Evolutionary conservation across 2,888 invertebrate species (phyloP).

Genomic region (Petrolisthes manimaculis): DNA sequence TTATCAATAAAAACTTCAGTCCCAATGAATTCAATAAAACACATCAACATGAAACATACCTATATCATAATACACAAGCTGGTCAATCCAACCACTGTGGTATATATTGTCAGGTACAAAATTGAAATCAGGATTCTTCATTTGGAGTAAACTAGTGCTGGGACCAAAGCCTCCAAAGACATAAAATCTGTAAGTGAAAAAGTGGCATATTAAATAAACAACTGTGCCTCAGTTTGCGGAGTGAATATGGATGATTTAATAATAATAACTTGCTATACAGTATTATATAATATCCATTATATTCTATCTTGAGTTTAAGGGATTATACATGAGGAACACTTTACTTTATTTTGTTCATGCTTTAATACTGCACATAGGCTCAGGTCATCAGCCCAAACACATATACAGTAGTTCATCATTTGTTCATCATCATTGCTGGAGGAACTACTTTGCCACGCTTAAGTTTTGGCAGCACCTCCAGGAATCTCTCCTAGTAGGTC

Average conservation of each 20-base stretch:
- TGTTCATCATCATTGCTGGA: no score
- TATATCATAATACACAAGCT: conserved; percentile 61
- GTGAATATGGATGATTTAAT: not conserved
- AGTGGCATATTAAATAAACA: not conserved
- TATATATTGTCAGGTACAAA: conserved; percentile 44
- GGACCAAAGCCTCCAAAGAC: conserved; percentile 61
- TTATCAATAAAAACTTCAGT: not conserved
- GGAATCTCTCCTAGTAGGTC: no score
- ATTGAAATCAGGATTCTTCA: conserved; percentile 27
- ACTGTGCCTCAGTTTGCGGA: not conserved
- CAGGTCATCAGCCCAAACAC: no score
- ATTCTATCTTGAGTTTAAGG: no score
- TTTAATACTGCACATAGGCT: no score
- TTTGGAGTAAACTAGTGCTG: not conserved
- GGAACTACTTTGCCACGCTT: no score
- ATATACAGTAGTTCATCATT: no score
- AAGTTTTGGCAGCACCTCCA: no score
- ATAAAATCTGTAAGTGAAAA: conserved; percentile 42
- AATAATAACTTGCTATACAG: no score
- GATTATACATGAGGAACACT: no score
- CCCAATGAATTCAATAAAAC: not conserved
- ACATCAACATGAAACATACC: conserved; percentile 24
- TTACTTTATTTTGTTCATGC: no score
- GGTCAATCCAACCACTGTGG: conserved; percentile 58
- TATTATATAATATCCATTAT: no score